A percentile compares a stretch with the other conserved stretches of the same genome.
These are phyloP conservation scores for Lysiphlebus fabarum DNA, from an alignment of 1,140 invertebrate species.

Conservation along the genomic window DNA sequence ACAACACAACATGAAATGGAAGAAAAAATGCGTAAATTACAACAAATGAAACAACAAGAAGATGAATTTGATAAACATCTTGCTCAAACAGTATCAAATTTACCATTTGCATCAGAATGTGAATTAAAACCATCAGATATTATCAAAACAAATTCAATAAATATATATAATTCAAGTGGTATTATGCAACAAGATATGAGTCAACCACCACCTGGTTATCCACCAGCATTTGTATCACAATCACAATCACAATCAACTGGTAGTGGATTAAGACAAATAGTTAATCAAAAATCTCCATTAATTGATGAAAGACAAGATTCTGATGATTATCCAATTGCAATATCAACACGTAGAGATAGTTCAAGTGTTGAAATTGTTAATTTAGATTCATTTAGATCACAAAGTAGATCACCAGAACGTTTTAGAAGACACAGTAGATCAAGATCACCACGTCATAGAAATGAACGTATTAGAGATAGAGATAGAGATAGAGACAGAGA, in stretches of 20 bases:
- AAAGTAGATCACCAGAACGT: slow-evolving; percentile 50
- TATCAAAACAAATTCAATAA: slow-evolving; percentile 46
- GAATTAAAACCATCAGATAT: slow-evolving; percentile 61
- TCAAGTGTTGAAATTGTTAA: slow-evolving; percentile 55
- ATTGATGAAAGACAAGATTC: slow-evolving; percentile 42
- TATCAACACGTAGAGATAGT: slow-evolving; percentile 43
- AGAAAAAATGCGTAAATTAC: slow-evolving; percentile 67
- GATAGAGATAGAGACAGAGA: slow-evolving; percentile 61
- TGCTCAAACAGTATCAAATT: slow-evolving; percentile 65
- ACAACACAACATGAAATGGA: slow-evolving; percentile 63
- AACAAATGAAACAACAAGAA: slow-evolving; percentile 72
- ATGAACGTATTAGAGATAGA: slow-evolving; percentile 59
- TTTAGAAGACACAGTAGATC: slow-evolving; percentile 54
- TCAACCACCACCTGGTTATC: slow-evolving; percentile 59
- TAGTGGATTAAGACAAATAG: slow-evolving; percentile 26
- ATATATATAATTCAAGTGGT: slow-evolving; percentile 40
- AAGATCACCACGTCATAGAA: slow-evolving; percentile 56
- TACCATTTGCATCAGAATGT: slow-evolving; percentile 67
- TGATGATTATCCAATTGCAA: slow-evolving; percentile 32
- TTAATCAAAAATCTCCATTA: slow-evolving; percentile 46
- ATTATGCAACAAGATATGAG: slow-evolving; percentile 56
- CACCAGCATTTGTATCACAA: slow-evolving; percentile 47
- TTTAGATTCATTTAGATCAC: slow-evolving; percentile 47
- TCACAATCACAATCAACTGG: slow-evolving; percentile 28
- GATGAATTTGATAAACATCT: slow-evolving; percentile 78